Base-by-base conservation (phyloP, 2,797 vertebrate species). In the Periophthalmus magnuspinnatus region DNA sequence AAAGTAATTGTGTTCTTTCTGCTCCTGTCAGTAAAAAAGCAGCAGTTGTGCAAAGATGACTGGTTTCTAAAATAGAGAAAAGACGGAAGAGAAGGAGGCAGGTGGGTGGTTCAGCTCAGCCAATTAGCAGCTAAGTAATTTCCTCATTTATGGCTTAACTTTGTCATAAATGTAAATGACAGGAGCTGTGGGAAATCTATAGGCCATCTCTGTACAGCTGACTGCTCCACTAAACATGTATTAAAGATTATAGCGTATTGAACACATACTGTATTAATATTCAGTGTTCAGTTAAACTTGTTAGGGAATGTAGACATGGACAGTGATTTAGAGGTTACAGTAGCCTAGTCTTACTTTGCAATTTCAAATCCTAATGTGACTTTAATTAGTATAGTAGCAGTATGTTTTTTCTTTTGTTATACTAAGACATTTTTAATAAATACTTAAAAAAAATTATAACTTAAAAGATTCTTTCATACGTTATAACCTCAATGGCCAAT, bases 91-190 rank as follows among this genome's bases (percentile, higher is more conserved):
- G 73, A 75, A 61, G 79, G 14, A 69, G 68, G 76, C 72, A 74
- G 80, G 79, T 73, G 82, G 81, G 76, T 16, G 69, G 67, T 17
- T 79, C 63, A 64, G 55, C 64, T 78, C 66, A 71, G 71, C 74
- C 68, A 79, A 81, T 86, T 83, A 84, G 65, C 66, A 19, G 3
- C 38, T 0, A 4, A 75, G 70, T 87, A 41, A 88, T 87, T 88
- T 86, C 85, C 82, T 87, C 38, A 1, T 86, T 81, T 78, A 78
- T 79, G 78, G 80, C 68, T 79, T 86, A 83, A 89, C 84, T 63
- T 74, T 68, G 68, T 84, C 76, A 72, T 66, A 34, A 77, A 85
- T 79, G 77, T 75, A 76, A 84, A 84, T 72, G 72, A 79, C 65
- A 58, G 13, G 59, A 73, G 70, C 50, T 36, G 33, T n/a, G 9